Evolutionary conservation across 2,888 invertebrate species (phyloP), one percentile per base, ranked within the genome.

Genomic region (Augiades crinisus): DNA sequence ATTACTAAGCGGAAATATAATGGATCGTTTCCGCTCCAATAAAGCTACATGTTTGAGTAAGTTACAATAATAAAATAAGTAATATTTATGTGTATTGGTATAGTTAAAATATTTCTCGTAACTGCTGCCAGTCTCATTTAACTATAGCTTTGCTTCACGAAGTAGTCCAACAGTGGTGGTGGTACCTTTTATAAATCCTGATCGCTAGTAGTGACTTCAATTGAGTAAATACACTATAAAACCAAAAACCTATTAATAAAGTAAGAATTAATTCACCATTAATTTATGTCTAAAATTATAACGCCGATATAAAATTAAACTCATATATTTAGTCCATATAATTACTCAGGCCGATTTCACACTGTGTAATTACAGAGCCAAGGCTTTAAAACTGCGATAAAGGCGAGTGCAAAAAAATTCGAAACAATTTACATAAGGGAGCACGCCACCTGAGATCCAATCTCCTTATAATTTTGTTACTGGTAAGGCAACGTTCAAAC

Each of bases 401-500:
- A 77, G 71, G 69, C 70, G 67, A 66, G 59, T 44, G 37, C 43
- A 61, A 68, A 68, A n/a, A 67, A 64, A 67, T 64, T 61, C 66
- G 62, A 71, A 70, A 66, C 58, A 63, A 81, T 81, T 81, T 76
- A 69, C 80, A 84, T 81, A 79, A 73, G 68, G 64, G 72, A 68
- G 72, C 81, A 83, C 80, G 83, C 79, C 61, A 78, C 67, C 56
- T 58, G 57, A 75, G 83, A 81, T 84, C 75, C 67, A 69, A 84
- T 83, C 81, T 78, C 65, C 68, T 78, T 79, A 82, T 83, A 80
- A 82, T 79, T 77, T 72, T 75, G 68, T 74, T 67, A 65, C 65
- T 65, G 65, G 72, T 70, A 73, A 75, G 70, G 70, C 69, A 66
- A 44, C 44, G 37, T 16, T 16, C 44, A 51, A 44, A 51, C 34